Conservation (phyloP, 2,888 invertebrate genomes). For the Eubasilissa splendida region DNA sequence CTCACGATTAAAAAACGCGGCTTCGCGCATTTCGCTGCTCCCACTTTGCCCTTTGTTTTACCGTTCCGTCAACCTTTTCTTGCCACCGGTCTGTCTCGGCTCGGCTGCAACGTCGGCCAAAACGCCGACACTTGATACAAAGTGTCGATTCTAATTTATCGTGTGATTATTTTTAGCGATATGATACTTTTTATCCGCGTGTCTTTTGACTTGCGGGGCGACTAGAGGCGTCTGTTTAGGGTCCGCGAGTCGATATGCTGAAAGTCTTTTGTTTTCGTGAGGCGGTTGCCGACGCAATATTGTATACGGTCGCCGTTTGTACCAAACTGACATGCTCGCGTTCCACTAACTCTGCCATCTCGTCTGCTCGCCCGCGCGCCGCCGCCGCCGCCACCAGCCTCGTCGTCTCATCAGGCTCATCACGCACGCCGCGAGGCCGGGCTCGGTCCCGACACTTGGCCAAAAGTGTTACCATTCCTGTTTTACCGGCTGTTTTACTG, state of each 20-base stretch:
- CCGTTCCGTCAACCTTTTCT: constrained; percentile 25
- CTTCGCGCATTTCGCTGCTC: constrained; percentile 21
- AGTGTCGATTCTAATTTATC: neutral
- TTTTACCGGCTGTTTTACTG: no score
- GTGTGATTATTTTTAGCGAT: neutral
- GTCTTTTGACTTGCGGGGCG: neutral
- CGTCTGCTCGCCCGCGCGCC: neutral
- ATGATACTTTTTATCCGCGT: neutral
- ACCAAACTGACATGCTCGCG: no score
- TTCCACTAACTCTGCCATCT: neutral
- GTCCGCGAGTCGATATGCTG: constrained; percentile 20
- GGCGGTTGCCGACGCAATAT: constrained; percentile 51
- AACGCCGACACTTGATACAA: neutral
- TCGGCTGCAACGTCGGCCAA: neutral
- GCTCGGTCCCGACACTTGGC: no score
- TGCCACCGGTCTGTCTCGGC: neutral
- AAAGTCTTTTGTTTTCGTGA: constrained; percentile 49
- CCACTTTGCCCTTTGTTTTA: constrained; percentile 24
- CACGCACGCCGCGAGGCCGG: no score
- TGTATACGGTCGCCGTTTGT: neutral
- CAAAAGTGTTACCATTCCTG: no score
- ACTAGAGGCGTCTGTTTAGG: neutral
- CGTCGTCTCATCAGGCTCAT: neutral
- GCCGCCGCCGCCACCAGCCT: neutral
- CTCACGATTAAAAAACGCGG: constrained; percentile 18